Base-by-base conservation (phyloP, 2,113 vertebrate species). In the Marmota monax region DNA sequence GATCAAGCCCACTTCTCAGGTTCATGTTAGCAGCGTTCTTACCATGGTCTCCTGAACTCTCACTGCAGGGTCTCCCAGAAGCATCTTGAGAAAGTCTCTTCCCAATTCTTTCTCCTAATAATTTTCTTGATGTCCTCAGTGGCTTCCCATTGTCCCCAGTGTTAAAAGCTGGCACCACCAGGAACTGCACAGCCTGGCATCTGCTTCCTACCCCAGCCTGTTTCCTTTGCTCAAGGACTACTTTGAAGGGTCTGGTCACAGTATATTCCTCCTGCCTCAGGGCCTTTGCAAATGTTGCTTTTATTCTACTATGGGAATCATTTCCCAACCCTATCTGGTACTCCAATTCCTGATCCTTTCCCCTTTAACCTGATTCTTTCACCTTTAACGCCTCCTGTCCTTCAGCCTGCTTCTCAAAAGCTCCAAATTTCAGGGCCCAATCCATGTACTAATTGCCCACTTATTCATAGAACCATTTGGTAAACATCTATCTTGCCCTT, bases 351-450 rank as follows among this genome's bases (percentile, higher is more conserved):
- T 94, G 76, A 7, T 85, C 84, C 61, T 80, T 85, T 86, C 13
- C 25, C 85, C 29, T 42, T 70, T 90, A 78, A 70, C 39, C 39
- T 39, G 39, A 39, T 39, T 39, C 4, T 80, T 53, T 34, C 37
- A 67, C 25, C 29, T 42, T 70, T 90, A 78, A 70, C 12, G 84
- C 32, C 12, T 69, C 51, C 34, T 76, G 51, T 16, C 16, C 37
- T 74, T 89, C 37, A 42, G 70, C 58, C 91, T n/a, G 14, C 23
- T 90, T 96, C 53, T 89, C 39, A 79, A 79, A 76, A n/a, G 84
- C 34, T 95, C 34, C 72, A 63, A 63, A 56, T 37, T 51, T 90
- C 48, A 22, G 72, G 51, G 42, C 65, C 61, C 18, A 67, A 92
- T 34, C 70, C 4, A 5, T 79, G 42, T 77, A 92, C 77, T 72